Evolutionary conservation across 37 sponge, comb jelly and placozoan species (phyloP).

Genomic region (Ephydatia muelleri): DNA sequence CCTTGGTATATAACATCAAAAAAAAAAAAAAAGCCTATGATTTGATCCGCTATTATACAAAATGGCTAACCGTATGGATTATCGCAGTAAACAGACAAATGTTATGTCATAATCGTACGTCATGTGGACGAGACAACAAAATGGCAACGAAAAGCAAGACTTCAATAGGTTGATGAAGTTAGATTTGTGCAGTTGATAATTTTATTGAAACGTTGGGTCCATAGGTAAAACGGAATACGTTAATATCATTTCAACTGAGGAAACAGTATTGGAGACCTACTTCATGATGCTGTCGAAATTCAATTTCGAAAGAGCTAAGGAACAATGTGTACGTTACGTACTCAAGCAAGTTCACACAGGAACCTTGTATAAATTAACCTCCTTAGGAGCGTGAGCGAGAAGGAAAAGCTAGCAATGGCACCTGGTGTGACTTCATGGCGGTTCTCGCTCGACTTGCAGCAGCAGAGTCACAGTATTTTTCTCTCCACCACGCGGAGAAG

Average conservation of each 20-base stretch:
- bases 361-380: background rate
- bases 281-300: conserved; percentile 64
- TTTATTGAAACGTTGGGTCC: background rate
- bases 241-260: conserved; percentile 42
- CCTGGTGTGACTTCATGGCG: conserved; percentile 63
- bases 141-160: background rate
- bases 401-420: conserved; percentile 24
- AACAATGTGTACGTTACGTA: conserved; percentile 51
- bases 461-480: conserved; percentile 53
- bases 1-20: background rate
- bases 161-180: background rate
- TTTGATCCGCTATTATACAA: too few relatives aligned
- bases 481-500: conserved; percentile 19
- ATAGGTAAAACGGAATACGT: conserved; percentile 22
- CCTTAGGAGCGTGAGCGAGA: conserved; percentile 55
- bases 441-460: conserved; percentile 29
- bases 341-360: background rate
- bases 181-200: background rate
- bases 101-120: too few relatives aligned
- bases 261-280: conserved; percentile 56
- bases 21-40: too few relatives aligned
- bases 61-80: too few relatives aligned
- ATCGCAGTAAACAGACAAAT: too few relatives aligned
- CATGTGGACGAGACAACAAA: too few relatives aligned
- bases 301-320: conserved; percentile 63